phyloP scores from a whole-genome alignment of 37 sponge, comb jelly and placozoan genomes.

The Chondrosia reniformis region DNA sequence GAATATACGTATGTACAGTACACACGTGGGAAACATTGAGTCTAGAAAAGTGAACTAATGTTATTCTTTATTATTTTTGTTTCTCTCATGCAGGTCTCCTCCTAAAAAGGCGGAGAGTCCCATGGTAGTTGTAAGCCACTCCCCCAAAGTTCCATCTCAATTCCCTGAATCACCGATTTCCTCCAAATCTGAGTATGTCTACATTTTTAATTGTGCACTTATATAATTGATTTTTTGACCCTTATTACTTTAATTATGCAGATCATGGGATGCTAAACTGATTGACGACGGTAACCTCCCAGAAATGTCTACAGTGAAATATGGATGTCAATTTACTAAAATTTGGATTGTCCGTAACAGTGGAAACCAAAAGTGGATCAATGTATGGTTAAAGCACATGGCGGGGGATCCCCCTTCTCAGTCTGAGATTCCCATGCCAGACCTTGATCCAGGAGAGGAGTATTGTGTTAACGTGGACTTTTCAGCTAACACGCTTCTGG shows the following conservation, averaged over 20 bases:
- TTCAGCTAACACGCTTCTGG: constrained; percentile 12
- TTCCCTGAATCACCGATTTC: no score
- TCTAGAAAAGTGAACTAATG: no score
- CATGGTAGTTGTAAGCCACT: no score
- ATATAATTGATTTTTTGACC: no score
- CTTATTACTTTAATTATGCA: background rate
- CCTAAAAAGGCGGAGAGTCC: no score
- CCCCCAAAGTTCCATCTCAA: no score
- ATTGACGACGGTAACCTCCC: constrained; percentile 54
- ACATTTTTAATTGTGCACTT: background rate
- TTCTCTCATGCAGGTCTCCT: no score
- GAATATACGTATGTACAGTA: no score
- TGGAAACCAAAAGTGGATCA: constrained; percentile 70
- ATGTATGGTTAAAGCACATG: constrained; percentile 53
- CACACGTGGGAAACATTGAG: no score
- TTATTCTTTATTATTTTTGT: no score
- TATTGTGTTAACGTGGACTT: constrained; percentile 41
- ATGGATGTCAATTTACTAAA: constrained; percentile 59
- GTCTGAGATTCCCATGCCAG: constrained; percentile 38
- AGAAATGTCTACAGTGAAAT: constrained; percentile 29
- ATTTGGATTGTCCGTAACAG: constrained; percentile 70
- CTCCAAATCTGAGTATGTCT: no score
- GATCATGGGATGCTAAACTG: constrained; percentile 34
- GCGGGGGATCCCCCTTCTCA: constrained; percentile 41
- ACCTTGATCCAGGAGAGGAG: constrained; percentile 63